Conservation (phyloP, 2,888 invertebrate species). For the Epinotia brunnichana region DNA sequence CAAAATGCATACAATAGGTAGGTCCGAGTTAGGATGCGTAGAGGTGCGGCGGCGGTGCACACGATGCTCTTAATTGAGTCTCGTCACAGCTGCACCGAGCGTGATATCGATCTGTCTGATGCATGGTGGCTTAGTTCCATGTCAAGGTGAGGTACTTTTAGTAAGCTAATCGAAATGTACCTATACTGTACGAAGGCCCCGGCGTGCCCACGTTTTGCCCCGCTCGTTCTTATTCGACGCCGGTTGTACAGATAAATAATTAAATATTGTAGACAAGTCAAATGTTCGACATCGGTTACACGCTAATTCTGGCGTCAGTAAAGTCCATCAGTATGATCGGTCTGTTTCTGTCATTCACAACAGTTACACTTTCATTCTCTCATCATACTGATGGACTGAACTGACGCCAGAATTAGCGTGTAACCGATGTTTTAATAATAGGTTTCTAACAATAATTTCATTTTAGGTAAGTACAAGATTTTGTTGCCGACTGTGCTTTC, state of each 20-base stretch:
- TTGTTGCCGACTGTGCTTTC: no score
- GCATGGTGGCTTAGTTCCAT: conserved; percentile 36
- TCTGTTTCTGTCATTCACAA: no score
- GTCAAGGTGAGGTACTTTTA: conserved; percentile 42
- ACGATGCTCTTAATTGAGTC: conserved; percentile 13
- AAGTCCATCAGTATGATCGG: no score
- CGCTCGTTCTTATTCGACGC: not conserved
- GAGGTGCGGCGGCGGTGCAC: not conserved
- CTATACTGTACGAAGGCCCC: conserved; percentile 24
- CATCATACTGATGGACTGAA: no score
- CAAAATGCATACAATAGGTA: not conserved
- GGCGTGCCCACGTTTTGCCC: conserved; percentile 17
- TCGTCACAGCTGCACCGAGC: conserved; percentile 24
- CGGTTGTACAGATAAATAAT: not conserved
- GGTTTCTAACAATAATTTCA: no score
- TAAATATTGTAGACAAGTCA: not conserved
- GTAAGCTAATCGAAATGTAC: conserved; percentile 30
- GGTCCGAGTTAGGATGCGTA: not conserved
- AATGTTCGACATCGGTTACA: no score
- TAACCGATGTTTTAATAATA: no score
- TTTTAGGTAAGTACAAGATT: no score
- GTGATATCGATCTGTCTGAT: conserved; percentile 36
- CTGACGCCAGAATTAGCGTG: no score
- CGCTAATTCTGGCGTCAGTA: no score
- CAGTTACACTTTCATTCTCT: no score